Conservation (phyloP, 2,113 vertebrate genomes). For the Archocentrus centrarchus region DNA sequence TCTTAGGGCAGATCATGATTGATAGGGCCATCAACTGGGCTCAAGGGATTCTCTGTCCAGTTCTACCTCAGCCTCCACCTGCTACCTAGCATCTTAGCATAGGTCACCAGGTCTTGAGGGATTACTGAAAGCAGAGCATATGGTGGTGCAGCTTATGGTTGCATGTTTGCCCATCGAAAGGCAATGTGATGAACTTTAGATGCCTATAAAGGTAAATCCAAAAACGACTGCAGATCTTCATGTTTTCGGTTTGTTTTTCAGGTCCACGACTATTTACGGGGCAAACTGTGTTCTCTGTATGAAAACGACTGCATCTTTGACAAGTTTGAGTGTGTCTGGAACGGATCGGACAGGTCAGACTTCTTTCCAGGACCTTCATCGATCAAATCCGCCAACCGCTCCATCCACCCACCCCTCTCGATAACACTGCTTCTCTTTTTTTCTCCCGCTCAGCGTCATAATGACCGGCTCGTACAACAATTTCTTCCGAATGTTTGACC, state of each 20-base stretch:
- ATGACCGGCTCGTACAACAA: constrained; percentile 99
- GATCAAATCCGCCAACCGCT: not conserved
- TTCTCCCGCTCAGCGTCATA: constrained; percentile 85
- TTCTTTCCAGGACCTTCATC: not conserved
- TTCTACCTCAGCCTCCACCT: constrained; percentile 54
- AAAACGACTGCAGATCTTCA: not conserved
- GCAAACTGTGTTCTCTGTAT: constrained; percentile 94
- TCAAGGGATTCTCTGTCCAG: constrained; percentile 61
- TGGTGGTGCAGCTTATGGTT: constrained; percentile 45
- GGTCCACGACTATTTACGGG: constrained; percentile 96
- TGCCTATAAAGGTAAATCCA: constrained; percentile 7
- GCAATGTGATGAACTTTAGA: not conserved
- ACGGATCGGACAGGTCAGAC: constrained; percentile 94
- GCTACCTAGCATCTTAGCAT: constrained; percentile 55
- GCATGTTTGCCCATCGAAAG: not conserved
- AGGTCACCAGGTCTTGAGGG: constrained; percentile 53
- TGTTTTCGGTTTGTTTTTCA: constrained; percentile 58
- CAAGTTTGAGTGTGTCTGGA: constrained; percentile 98
- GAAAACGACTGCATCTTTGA: constrained; percentile 99
- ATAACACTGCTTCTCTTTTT: not conserved
- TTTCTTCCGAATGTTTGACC: constrained; percentile 98
- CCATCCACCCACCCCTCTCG: not conserved
- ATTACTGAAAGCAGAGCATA: constrained; percentile 68
- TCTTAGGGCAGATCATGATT: constrained; percentile 65
- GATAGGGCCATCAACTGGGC: constrained; percentile 64